Percentiles rank a stretch among this genome's conserved stretches.
phyloP scores from a whole-genome alignment of 2,888 invertebrate species.

The Agonopterix subpropinquella region DNA sequence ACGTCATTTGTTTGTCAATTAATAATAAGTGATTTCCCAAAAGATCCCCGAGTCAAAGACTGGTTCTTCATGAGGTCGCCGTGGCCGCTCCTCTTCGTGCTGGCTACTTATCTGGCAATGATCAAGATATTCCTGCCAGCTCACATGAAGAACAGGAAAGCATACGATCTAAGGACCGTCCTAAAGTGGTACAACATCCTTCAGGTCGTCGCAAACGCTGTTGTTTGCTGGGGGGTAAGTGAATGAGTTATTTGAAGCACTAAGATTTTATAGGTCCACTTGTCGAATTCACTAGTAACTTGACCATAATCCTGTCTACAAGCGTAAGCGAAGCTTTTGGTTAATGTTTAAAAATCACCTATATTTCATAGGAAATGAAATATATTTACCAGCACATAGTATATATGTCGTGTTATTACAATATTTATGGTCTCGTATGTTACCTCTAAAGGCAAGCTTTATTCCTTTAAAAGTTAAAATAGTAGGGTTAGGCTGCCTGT shows the following conservation, averaged over 20 bases:
- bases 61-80: slow-evolving; percentile 80
- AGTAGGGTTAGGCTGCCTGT: too few relatives aligned
- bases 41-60: slow-evolving; percentile 77
- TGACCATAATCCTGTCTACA: too few relatives aligned
- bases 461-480: too few relatives aligned
- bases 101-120: slow-evolving; percentile 71
- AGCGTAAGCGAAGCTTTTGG: too few relatives aligned
- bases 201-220: slow-evolving; percentile 83
- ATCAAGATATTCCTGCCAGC: slow-evolving; percentile 77
- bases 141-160: slow-evolving; percentile 81
- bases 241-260: background rate
- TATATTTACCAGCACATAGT: too few relatives aligned
- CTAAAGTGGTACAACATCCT: slow-evolving; percentile 87
- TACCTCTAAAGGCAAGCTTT: too few relatives aligned
- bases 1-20: too few relatives aligned
- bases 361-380: too few relatives aligned
- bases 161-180: slow-evolving; percentile 78
- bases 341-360: too few relatives aligned
- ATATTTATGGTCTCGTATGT: too few relatives aligned
- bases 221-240: slow-evolving; percentile 82
- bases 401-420: too few relatives aligned
- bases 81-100: slow-evolving; percentile 64
- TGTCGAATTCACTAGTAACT: too few relatives aligned
- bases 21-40: slow-evolving; percentile 10
- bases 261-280: background rate